Conservation (phyloP, 2,113 vertebrate species). For the Motacilla alba region DNA sequence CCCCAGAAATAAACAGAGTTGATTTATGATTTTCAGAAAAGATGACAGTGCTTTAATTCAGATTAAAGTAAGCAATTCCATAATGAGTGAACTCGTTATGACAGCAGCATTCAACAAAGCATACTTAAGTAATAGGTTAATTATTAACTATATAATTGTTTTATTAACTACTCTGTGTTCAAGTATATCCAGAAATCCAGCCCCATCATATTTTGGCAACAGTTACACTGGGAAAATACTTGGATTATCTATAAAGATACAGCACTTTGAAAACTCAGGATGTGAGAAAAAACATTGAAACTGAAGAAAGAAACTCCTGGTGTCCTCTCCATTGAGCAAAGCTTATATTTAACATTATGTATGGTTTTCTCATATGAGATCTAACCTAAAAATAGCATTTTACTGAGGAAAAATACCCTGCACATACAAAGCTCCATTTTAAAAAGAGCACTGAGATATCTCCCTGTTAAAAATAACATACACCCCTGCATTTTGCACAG, state of each 20-base stretch:
- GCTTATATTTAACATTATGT: neutral
- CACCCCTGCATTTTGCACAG: neutral
- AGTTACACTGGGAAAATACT: neutral
- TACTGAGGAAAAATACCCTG: neutral
- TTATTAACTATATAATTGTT: neutral
- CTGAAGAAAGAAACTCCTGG: neutral
- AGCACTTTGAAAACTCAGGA: neutral
- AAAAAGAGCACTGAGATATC: neutral
- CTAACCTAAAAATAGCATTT: neutral
- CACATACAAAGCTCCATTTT: neutral
- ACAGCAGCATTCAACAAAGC: neutral
- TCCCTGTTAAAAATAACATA: neutral
- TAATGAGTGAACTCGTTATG: neutral
- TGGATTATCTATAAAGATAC: neutral
- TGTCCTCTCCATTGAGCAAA: neutral
- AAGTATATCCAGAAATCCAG: neutral
- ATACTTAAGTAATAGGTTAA: neutral
- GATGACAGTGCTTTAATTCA: neutral
- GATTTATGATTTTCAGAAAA: neutral
- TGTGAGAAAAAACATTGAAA: neutral
- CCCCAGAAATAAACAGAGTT: neutral
- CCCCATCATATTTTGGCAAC: neutral
- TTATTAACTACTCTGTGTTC: neutral
- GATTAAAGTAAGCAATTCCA: neutral
- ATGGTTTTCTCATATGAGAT: neutral